These are phyloP conservation scores for Bombycilla garrulus DNA, from an alignment of 2,113 vertebrate genomes.

Conservation along the genomic window DNA sequence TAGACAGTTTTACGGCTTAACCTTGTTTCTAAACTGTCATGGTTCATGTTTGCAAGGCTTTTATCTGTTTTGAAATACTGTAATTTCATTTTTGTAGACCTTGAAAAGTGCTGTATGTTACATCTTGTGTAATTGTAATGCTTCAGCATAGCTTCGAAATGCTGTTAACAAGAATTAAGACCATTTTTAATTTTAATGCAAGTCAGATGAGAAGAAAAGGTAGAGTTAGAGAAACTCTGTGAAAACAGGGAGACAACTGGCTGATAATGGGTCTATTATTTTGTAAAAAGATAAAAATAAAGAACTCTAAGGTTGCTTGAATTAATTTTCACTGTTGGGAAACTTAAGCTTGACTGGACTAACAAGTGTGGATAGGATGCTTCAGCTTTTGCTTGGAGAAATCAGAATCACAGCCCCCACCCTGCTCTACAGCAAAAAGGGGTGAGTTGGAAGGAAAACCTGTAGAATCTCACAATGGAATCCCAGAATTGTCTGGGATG, in stretches of 20 bases:
- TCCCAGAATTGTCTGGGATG: neutral
- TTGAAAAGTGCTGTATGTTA: neutral
- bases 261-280: neutral
- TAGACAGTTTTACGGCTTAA: neutral
- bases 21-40: neutral
- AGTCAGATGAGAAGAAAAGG: neutral
- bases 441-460: neutral
- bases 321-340: neutral
- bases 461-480: neutral
- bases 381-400: neutral
- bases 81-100: neutral
- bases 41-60: neutral
- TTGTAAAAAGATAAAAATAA: neutral
- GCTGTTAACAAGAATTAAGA: neutral
- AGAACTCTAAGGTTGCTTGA: neutral
- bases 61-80: neutral
- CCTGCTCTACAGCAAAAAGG: rapidly evolving
- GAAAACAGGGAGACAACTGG: neutral
- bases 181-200: neutral
- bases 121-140: neutral
- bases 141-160: neutral
- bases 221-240: neutral
- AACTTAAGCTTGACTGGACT: neutral
- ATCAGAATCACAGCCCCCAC: neutral
- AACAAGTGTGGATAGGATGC: neutral